Percentiles rank a stretch among this genome's conserved stretches.
Evolutionary conservation across 2,113 vertebrate species (phyloP).

Genomic region (Falco punctatus): DNA sequence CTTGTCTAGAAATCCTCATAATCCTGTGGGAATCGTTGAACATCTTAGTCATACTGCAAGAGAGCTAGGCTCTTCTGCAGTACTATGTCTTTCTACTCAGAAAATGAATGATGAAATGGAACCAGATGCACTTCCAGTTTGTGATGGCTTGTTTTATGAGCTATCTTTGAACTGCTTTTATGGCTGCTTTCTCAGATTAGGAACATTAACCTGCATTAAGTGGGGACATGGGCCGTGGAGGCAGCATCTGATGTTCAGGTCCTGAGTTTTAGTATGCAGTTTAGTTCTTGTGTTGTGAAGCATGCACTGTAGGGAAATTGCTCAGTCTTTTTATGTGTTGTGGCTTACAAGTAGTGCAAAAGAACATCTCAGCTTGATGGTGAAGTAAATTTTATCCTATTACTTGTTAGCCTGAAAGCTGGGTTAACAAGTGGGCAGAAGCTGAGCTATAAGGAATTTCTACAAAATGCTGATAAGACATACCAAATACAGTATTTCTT

Average conservation of each 20-base stretch:
- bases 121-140: not conserved
- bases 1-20: not conserved
- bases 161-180: not conserved
- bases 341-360: not conserved
- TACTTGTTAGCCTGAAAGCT: not conserved
- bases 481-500: not conserved
- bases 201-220: not conserved
- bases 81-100: not conserved
- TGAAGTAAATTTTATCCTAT: not conserved
- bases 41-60: not conserved
- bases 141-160: not conserved
- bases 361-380: not conserved
- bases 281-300: not conserved
- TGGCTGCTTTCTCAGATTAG: not conserved
- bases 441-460: not conserved
- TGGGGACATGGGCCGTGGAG: too few species aligned
- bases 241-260: not conserved
- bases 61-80: not conserved
- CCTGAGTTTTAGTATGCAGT: not conserved
- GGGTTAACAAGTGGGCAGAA: not conserved
- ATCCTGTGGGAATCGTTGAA: not conserved
- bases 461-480: not conserved
- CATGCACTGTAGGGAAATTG: not conserved
- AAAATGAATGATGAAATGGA: not conserved
- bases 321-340: not conserved